Evolutionary conservation across 2,113 vertebrate species (phyloP).

Genomic region (Cavia aperea): DNA sequence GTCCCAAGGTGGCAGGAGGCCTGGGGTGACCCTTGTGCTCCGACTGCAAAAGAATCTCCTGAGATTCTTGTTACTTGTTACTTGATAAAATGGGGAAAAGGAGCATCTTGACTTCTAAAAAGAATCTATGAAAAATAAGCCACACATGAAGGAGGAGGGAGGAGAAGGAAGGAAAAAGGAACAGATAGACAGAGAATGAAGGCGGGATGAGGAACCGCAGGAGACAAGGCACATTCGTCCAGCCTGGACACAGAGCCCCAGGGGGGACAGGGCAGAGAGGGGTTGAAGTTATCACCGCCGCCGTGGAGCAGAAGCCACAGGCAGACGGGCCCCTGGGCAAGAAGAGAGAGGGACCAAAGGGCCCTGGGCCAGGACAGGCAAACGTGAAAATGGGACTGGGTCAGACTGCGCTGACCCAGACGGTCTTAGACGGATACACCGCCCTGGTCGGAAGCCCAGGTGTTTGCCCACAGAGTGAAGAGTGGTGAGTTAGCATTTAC

Average conservation of each 20-base stretch:
- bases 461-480: too few relatives aligned
- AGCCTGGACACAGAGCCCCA: neutral
- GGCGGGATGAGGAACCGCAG: neutral
- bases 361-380: neutral
- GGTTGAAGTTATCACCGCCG: too few relatives aligned
- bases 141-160: neutral
- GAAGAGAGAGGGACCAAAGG: too few relatives aligned
- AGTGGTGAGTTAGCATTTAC: fast-evolving
- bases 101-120: neutral
- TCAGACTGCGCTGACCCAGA: neutral
- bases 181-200: neutral
- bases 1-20: neutral
- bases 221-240: too few relatives aligned
- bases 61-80: neutral
- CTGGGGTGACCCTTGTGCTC: too few relatives aligned
- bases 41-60: neutral
- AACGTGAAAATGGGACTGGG: neutral
- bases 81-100: neutral
- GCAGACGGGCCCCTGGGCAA: neutral
- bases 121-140: neutral
- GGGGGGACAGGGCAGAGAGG: neutral
- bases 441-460: neutral
- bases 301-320: neutral
- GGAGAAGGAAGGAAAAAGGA: neutral
- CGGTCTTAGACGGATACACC: fast-evolving